Conservation (phyloP, 2,888 invertebrate genomes). For the Melinaea menophilus region DNA sequence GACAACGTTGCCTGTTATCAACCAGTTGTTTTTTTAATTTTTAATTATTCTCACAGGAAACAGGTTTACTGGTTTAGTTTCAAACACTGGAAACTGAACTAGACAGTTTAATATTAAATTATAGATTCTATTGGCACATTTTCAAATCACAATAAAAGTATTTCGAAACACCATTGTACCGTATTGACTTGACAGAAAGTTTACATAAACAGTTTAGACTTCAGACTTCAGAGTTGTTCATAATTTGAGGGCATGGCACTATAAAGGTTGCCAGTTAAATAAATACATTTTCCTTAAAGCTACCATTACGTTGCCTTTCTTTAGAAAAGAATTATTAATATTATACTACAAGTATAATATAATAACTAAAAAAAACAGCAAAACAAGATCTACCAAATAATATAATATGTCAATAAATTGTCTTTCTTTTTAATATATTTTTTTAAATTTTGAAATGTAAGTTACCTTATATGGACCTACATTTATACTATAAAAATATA, state of each 20-base stretch:
- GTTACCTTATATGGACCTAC: no score
- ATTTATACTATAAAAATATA: no score
- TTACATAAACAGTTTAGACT: conserved; percentile 54
- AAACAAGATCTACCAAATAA: no score
- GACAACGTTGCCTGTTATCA: conserved; percentile 18
- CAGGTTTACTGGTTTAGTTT: not conserved
- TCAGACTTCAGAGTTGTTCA: conserved; percentile 23
- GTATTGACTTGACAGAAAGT: conserved; percentile 49
- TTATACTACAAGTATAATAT: no score
- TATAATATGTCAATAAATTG: no score
- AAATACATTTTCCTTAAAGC: conserved; percentile 4
- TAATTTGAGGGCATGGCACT: conserved; percentile 46
- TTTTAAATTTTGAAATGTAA: no score
- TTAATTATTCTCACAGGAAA: conserved; percentile 11
- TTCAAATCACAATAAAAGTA: conserved; percentile 34
- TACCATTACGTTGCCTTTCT: no score
- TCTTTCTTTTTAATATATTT: no score
- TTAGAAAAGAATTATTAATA: no score
- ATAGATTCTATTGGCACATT: conserved; percentile 16
- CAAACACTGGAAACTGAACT: conserved; percentile 15
- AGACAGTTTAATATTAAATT: conserved; percentile 9
- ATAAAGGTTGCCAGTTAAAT: conserved; percentile 41
- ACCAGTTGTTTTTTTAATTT: conserved; percentile 20
- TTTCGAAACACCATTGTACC: conserved; percentile 47
- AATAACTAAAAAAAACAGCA: no score